These are phyloP conservation scores for Eristalinus sepulchralis DNA, from an alignment of 2,888 invertebrate species.

Conservation along the genomic window DNA sequence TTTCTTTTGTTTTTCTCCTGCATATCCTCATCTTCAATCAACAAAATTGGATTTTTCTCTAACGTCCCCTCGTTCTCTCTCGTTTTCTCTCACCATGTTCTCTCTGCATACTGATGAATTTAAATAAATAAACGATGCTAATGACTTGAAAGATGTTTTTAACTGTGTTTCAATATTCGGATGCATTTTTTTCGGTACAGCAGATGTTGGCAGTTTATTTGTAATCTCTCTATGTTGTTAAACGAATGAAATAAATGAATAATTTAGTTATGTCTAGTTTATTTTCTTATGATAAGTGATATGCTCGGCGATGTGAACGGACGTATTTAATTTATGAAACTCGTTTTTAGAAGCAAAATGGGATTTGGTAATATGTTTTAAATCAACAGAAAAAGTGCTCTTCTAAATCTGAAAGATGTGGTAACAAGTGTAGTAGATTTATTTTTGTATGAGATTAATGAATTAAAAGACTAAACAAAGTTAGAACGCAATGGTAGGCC, in stretches of 20 bases:
- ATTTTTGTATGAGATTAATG: too few relatives aligned
- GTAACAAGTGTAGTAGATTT: too few relatives aligned
- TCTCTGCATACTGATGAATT: not conserved
- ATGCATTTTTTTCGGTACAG: not conserved
- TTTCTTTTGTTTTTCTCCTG: constrained; percentile 53
- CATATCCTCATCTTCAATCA: constrained; percentile 24
- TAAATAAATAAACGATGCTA: not conserved
- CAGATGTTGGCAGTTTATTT: not conserved
- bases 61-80: not conserved
- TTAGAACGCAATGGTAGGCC: too few relatives aligned
- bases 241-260: not conserved
- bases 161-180: not conserved
- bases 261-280: not conserved
- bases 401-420: too few relatives aligned
- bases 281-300: not conserved
- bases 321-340: not conserved
- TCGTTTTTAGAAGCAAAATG: not conserved
- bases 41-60: constrained; percentile 43
- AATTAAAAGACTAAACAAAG: too few relatives aligned
- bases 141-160: not conserved
- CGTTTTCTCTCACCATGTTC: not conserved
- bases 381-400: not conserved
- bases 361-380: not conserved
- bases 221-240: not conserved
- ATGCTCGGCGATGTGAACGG: not conserved